Conservation (phyloP, 2,888 invertebrate species). For the Caenorhabditis sp. region DNA sequence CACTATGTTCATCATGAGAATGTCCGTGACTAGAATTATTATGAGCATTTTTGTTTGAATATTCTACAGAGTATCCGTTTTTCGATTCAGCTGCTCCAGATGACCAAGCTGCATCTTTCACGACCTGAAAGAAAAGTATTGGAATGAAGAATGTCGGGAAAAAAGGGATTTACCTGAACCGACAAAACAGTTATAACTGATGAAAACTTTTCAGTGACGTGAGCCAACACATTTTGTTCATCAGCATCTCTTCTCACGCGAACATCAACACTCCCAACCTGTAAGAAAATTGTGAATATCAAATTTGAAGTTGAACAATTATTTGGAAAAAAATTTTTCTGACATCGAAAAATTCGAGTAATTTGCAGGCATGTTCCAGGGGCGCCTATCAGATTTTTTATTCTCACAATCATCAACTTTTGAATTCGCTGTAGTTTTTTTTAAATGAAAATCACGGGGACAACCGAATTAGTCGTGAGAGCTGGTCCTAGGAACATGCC, state of each 20-base stretch:
- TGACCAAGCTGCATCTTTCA: conserved; percentile 58
- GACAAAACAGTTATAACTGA: conserved; percentile 75
- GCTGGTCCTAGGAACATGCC: too few species aligned
- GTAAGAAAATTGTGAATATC: conserved; percentile 6
- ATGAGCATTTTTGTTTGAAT: conserved; percentile 18
- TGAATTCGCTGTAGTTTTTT: too few species aligned
- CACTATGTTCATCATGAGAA: conserved; percentile 21
- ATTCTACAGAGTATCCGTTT: conserved; percentile 16
- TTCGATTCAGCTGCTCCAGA: conserved; percentile 23
- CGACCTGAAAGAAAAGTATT: conserved; percentile 37
- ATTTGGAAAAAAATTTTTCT: neutral
- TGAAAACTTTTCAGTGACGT: conserved; percentile 76
- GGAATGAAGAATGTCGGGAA: neutral
- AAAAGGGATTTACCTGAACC: conserved; percentile 74
- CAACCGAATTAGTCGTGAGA: too few species aligned
- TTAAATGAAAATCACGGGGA: too few species aligned
- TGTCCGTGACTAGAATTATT: conserved; percentile 20
- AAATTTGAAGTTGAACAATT: too few species aligned
- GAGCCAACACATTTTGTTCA: conserved; percentile 76
- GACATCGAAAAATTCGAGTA: too few species aligned
- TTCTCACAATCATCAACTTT: too few species aligned
- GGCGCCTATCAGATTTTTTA: too few species aligned
- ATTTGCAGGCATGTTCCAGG: too few species aligned
- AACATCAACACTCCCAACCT: conserved; percentile 74
- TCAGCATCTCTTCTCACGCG: conserved; percentile 77